Conservation (phyloP, 37 sponge, comb jelly and placozoan species). For the Beroe ovata region DNA sequence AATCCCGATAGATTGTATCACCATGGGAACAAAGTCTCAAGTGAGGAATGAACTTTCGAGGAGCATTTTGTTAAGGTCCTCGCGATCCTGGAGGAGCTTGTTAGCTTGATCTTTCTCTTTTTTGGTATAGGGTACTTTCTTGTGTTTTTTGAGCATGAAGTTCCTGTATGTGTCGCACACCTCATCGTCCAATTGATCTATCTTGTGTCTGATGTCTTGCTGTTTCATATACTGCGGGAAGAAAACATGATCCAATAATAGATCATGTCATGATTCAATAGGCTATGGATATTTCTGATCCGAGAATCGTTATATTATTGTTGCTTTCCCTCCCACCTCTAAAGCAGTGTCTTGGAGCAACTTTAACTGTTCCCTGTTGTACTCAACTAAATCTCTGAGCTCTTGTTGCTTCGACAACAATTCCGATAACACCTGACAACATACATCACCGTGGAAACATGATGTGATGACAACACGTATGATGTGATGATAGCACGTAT, state of each 20-base stretch:
- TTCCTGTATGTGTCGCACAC: conserved; percentile 63
- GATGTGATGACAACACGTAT: too few species aligned
- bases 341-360: conserved; percentile 31
- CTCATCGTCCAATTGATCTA: conserved; percentile 32
- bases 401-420: conserved; percentile 31
- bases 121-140: conserved; percentile 53
- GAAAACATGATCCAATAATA: too few species aligned
- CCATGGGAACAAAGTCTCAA: neutral
- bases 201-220: conserved; percentile 47
- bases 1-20: too few species aligned
- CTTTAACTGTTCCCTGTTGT: conserved; percentile 26
- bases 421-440: conserved; percentile 22
- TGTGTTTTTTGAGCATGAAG: conserved; percentile 66
- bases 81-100: conserved; percentile 50
- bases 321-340: too few species aligned
- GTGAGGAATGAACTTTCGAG: conserved; percentile 32
- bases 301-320: too few species aligned
- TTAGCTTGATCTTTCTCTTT: conserved; percentile 55
- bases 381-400: conserved; percentile 34
- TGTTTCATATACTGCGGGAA: conserved; percentile 54
- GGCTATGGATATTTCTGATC: too few species aligned
- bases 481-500: too few species aligned
- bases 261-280: too few species aligned
- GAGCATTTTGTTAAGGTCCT: conserved; percentile 50
- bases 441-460: too few species aligned